phyloP scores from a whole-genome alignment of 1,140 invertebrate genomes.

The Calosoma granatense region DNA sequence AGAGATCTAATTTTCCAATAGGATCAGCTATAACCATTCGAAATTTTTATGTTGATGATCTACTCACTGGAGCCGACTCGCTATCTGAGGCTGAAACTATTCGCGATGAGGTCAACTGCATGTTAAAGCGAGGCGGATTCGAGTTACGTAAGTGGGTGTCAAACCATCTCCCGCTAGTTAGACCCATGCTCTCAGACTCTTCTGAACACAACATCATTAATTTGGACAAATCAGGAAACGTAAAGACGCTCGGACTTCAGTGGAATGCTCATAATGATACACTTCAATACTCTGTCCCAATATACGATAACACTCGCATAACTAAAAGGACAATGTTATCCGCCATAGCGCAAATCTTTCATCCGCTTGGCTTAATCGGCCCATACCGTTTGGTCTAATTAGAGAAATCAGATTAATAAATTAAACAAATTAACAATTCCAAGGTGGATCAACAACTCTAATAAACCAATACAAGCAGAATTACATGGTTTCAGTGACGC shows the following conservation, averaged over 20 bases:
- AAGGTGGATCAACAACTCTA: slow-evolving; percentile 13
- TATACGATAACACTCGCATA: slow-evolving; percentile 4
- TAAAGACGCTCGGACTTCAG: neutral
- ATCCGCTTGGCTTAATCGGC: slow-evolving; percentile 31
- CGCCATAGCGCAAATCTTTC: slow-evolving; percentile 29
- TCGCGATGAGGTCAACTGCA: slow-evolving; percentile 14
- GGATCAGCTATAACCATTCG: slow-evolving; percentile 23
- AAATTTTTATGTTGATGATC: too few species aligned
- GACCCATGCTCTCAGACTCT: neutral
- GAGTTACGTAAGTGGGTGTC: slow-evolving; percentile 23
- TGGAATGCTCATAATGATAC: neutral
- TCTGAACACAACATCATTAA: neutral
- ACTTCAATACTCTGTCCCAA: neutral
- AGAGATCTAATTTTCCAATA: slow-evolving; percentile 19
- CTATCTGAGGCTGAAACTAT: slow-evolving; percentile 10
- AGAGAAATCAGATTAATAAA: too few species aligned
- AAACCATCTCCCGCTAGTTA: slow-evolving; percentile 15
- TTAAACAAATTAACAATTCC: slow-evolving; percentile 18
- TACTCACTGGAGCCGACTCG: slow-evolving; percentile 29
- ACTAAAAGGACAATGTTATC: slow-evolving; percentile 33
- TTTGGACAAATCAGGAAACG: slow-evolving; percentile 4
- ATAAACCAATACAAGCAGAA: slow-evolving; percentile 15
- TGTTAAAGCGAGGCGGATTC: slow-evolving; percentile 20
- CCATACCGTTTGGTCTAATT: too few species aligned
- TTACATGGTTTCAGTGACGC: slow-evolving; percentile 30